Conservation (phyloP, 2,113 vertebrate species). For the Taxidea taxus region DNA sequence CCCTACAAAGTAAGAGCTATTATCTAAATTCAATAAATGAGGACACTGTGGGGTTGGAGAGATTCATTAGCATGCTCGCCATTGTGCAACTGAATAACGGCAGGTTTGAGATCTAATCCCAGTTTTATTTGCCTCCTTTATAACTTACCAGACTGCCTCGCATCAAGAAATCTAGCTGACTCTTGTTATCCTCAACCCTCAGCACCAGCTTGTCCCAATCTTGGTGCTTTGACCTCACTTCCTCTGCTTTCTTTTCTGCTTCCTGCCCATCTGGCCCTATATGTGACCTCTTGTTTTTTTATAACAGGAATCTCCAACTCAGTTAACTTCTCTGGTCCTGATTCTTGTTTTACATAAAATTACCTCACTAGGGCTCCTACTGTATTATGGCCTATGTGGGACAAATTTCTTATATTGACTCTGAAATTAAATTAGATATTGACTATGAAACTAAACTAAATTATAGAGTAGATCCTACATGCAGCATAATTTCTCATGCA, state of each 20-base stretch:
- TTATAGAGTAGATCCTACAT: neutral
- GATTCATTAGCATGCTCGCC: neutral
- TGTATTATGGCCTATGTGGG: neutral
- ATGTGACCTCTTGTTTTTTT: neutral
- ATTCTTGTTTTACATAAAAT: neutral
- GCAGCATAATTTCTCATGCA: conserved; percentile 13
- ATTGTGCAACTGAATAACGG: neutral
- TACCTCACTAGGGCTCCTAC: neutral
- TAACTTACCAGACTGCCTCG: neutral
- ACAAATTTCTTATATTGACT: neutral
- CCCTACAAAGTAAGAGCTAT: neutral
- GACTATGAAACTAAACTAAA: neutral
- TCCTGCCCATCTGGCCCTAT: neutral
- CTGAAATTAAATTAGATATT: neutral
- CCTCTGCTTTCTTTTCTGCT: neutral
- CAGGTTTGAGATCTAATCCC: neutral
- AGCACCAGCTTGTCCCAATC: neutral
- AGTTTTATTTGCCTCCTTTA: neutral
- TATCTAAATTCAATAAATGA: neutral
- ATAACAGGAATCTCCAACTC: neutral
- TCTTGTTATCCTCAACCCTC: neutral
- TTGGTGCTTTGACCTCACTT: neutral
- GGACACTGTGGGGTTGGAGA: neutral
- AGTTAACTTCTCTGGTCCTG: neutral
- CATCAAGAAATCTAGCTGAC: neutral